These are phyloP conservation scores for Bombylius major DNA, from an alignment of 2,888 invertebrate species.

Conservation along the genomic window DNA sequence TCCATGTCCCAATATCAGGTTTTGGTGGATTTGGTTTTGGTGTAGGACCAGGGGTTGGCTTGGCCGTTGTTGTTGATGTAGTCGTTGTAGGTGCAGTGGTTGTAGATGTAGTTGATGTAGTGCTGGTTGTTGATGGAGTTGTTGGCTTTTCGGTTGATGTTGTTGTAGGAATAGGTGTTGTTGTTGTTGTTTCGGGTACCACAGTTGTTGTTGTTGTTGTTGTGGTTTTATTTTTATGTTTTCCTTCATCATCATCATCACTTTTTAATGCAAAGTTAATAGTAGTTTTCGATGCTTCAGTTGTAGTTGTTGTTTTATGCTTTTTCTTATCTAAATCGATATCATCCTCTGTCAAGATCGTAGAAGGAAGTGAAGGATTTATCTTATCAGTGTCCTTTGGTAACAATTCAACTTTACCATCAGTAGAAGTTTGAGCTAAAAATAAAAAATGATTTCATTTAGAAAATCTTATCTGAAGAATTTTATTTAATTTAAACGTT, in stretches of 20 bases:
- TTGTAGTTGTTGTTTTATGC: neutral
- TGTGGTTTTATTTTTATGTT: neutral
- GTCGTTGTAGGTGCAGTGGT: slow-evolving; percentile 23
- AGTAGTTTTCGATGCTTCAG: neutral
- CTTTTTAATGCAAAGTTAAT: no score
- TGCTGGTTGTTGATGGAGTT: slow-evolving; percentile 22
- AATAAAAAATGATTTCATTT: no score
- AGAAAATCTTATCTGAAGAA: no score
- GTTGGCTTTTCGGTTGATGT: slow-evolving; percentile 32
- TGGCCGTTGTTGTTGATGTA: slow-evolving; percentile 28
- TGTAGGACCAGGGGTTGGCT: slow-evolving; percentile 23
- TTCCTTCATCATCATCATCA: no score
- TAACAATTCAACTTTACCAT: no score
- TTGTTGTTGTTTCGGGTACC: neutral
- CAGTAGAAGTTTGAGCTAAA: no score
- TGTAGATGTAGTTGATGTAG: slow-evolving; percentile 23
- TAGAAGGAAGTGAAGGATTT: neutral
- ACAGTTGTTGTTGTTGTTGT: slow-evolving; percentile 7
- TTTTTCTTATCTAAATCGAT: neutral
- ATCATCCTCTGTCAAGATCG: neutral
- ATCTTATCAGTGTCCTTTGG: no score
- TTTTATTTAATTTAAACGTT: no score
- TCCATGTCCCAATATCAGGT: slow-evolving; percentile 41
- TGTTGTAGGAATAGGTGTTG: slow-evolving; percentile 28
- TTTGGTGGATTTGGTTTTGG: slow-evolving; percentile 26